A percentile compares a stretch with the other conserved stretches of the same genome.
Conservation (phyloP, 2,113 vertebrate species). For the Colinus virginianus region DNA sequence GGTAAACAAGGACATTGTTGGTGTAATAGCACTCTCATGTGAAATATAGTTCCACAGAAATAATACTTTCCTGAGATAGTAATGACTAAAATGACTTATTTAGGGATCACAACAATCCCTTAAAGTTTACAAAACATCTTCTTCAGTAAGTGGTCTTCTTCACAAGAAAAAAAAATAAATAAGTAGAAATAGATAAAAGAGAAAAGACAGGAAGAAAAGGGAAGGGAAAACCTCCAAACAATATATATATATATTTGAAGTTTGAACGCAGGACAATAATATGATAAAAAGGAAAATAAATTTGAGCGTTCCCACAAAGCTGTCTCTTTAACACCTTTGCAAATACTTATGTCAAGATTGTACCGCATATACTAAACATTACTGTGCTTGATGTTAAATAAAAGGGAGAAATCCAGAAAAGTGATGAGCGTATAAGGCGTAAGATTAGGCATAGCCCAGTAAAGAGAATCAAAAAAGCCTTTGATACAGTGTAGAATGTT, state of each 20-base stretch:
- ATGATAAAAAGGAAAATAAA: background rate
- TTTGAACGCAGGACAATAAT: background rate
- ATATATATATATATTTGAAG: background rate
- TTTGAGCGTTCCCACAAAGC: background rate
- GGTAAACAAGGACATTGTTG: background rate
- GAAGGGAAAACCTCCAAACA: background rate
- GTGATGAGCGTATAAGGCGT: background rate
- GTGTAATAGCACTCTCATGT: constrained; percentile 36
- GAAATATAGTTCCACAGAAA: constrained; percentile 6
- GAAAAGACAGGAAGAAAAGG: background rate
- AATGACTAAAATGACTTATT: constrained; percentile 45
- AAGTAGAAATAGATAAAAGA: background rate
- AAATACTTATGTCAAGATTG: background rate
- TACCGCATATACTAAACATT: background rate
- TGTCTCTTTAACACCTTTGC: constrained; percentile 13
- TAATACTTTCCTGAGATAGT: background rate
- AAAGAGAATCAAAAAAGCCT: background rate
- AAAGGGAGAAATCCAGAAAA: constrained; percentile 18
- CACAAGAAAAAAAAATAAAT: background rate
- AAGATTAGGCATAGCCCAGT: background rate
- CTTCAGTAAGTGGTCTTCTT: background rate
- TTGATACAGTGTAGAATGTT: background rate
- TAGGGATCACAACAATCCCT: background rate
- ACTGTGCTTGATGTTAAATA: background rate
- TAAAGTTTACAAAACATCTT: constrained; percentile 4